phyloP scores from a whole-genome alignment of 1,140 invertebrate species.

The Sarcophaga peregrina region DNA sequence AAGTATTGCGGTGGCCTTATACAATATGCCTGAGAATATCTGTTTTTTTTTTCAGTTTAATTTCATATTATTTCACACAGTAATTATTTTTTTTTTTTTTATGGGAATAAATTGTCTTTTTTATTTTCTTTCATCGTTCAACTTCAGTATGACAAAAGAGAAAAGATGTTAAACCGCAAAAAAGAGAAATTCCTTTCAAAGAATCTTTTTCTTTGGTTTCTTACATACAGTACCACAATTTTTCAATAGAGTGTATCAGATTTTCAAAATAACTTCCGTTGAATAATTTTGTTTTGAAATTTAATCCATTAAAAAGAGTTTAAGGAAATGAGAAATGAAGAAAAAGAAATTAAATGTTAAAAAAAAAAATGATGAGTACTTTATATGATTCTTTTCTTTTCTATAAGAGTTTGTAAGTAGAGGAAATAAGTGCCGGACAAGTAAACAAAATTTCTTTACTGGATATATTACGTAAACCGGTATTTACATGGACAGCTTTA shows the following conservation, averaged over 20 bases:
- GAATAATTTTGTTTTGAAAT: background rate
- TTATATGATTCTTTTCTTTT: background rate
- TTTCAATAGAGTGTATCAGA: background rate
- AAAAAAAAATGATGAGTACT: background rate
- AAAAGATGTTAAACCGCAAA: background rate
- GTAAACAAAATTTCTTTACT: too few species aligned
- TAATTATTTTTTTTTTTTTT: background rate
- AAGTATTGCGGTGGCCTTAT: too few species aligned
- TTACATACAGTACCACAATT: background rate
- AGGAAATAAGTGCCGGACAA: too few species aligned
- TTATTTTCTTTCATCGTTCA: too few species aligned
- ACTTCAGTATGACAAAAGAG: background rate
- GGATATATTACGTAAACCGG: too few species aligned
- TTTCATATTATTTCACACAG: too few species aligned
- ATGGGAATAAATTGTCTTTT: background rate
- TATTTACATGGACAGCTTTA: too few species aligned
- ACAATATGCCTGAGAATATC: background rate
- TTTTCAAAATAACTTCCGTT: background rate
- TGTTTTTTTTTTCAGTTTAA: background rate
- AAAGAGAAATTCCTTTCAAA: background rate
- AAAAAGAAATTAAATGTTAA: background rate
- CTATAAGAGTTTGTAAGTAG: too few species aligned
- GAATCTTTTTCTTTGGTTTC: background rate
- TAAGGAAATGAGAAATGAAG: background rate
- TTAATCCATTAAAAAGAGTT: background rate